Conservation (phyloP, 2,888 invertebrate species). For the Chymomyza procnemis region DNA sequence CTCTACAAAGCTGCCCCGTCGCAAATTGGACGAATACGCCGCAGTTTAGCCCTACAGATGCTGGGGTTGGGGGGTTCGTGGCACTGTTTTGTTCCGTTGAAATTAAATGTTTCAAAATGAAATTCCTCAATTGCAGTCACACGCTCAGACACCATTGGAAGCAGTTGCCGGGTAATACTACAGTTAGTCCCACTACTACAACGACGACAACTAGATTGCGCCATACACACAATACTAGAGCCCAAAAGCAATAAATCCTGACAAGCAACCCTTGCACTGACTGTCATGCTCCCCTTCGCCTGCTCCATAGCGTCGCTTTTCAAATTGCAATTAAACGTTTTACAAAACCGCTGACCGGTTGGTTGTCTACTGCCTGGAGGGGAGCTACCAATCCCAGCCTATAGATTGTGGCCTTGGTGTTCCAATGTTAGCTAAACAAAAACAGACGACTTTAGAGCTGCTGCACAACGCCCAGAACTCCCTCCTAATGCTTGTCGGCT, state of each 20-base stretch:
- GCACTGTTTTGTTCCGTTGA: slow-evolving; percentile 26
- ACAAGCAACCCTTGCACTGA: slow-evolving; percentile 57
- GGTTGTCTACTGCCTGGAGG: slow-evolving; percentile 12
- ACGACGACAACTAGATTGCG: slow-evolving; percentile 25
- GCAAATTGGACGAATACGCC: slow-evolving; percentile 23
- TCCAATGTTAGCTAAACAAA: slow-evolving; percentile 63
- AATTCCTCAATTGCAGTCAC: slow-evolving; percentile 72
- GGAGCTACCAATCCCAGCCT: background rate
- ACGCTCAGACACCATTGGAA: slow-evolving; percentile 35
- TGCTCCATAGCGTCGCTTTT: slow-evolving; percentile 45
- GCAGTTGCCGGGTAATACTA: background rate
- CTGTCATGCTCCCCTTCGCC: slow-evolving; percentile 13
- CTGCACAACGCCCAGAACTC: background rate
- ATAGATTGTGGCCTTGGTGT: slow-evolving; percentile 18
- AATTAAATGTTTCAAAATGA: slow-evolving; percentile 74
- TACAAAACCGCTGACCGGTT: slow-evolving; percentile 69
- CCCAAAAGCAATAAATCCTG: slow-evolving; percentile 69
- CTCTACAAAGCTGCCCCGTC: slow-evolving; percentile 3
- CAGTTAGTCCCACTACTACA: slow-evolving; percentile 1
- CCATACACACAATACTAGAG: slow-evolving; percentile 31
- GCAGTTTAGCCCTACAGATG: slow-evolving; percentile 53
- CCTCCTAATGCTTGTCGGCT: slow-evolving; percentile 26
- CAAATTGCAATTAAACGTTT: slow-evolving; percentile 75
- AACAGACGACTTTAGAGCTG: background rate
- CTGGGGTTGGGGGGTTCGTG: too few species aligned